A percentile compares a stretch with the other conserved stretches of the same genome.
Conservation (phyloP, 2,113 vertebrate species). For the Bostrychus sinensis region DNA sequence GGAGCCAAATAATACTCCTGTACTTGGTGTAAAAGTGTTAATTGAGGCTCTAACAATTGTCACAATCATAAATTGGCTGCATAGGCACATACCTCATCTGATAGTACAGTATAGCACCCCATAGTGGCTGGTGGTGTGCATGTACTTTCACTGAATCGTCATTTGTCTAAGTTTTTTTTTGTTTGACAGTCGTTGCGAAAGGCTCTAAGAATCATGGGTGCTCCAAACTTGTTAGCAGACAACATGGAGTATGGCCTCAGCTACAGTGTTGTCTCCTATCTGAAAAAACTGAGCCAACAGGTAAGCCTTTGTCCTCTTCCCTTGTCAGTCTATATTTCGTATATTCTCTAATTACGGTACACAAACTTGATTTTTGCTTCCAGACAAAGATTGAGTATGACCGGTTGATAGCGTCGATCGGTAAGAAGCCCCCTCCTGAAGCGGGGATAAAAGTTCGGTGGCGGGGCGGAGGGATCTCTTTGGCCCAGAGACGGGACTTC, state of each 20-base stretch:
- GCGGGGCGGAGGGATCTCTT: conserved; percentile 84
- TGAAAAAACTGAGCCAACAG: conserved; percentile 99
- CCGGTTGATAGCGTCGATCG: conserved; percentile 89
- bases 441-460: conserved; percentile 91
- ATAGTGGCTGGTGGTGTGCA: too few relatives aligned
- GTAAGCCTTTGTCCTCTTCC: conserved; percentile 60
- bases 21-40: too few relatives aligned
- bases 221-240: conserved; percentile 94
- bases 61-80: too few relatives aligned
- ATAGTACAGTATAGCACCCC: too few relatives aligned
- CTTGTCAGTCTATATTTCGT: not conserved
- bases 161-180: too few relatives aligned
- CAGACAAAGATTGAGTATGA: conserved; percentile 97
- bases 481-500: conserved; percentile 90
- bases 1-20: too few relatives aligned
- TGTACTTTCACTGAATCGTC: too few relatives aligned
- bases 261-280: conserved; percentile 97
- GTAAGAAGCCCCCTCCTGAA: conserved; percentile 88
- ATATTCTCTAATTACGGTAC: not conserved
- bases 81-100: too few relatives aligned
- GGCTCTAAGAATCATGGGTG: conserved; percentile 96
- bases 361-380: not conserved
- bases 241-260: conserved; percentile 97
- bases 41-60: not conserved
- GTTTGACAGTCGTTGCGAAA: conserved; percentile 89